Percentiles rank a stretch among this genome's conserved stretches.
These are phyloP conservation scores for Drosophila ananassae DNA, from an alignment of 1,140 invertebrate genomes.

Conservation along the genomic window DNA sequence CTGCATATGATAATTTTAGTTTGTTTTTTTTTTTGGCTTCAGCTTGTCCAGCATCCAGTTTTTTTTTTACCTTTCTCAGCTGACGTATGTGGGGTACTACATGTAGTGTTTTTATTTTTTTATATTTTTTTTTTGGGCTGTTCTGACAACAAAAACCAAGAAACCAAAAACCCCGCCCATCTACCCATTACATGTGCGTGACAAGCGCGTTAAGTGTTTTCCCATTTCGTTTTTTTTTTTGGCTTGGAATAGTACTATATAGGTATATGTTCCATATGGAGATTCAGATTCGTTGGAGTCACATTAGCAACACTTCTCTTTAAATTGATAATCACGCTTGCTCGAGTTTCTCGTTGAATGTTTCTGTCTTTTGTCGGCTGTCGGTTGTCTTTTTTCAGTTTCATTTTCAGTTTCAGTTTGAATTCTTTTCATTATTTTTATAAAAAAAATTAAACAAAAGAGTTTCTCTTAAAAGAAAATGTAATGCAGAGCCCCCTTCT, in stretches of 20 bases:
- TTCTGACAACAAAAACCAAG: background rate
- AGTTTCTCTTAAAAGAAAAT: background rate
- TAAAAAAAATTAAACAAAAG: background rate
- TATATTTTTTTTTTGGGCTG: background rate
- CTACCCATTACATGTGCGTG: constrained; percentile 43
- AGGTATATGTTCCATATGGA: constrained; percentile 1
- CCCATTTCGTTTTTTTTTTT: constrained; percentile 15
- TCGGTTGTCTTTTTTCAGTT: constrained; percentile 16
- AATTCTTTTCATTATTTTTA: background rate
- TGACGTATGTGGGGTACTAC: constrained; percentile 5
- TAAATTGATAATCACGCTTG: constrained; percentile 55
- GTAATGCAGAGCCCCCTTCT: background rate
- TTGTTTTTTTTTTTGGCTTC: constrained; percentile 22
- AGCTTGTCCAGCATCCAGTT: constrained; percentile 25
- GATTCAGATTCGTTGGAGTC: constrained; percentile 37
- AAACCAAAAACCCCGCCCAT: constrained; percentile 3
- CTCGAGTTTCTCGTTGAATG: constrained; percentile 1
- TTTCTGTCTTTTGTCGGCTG: constrained; percentile 19
- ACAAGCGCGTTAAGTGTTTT: constrained; percentile 56
- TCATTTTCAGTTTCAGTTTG: constrained; percentile 7
- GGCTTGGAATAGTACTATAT: background rate
- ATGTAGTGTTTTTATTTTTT: background rate
- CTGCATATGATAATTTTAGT: constrained; percentile 46
- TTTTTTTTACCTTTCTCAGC: constrained; percentile 9
- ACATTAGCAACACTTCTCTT: constrained; percentile 36